Evolutionary conservation across 1,140 invertebrate genomes (phyloP), one percentile per base, ranked within the genome.

Genomic region (Lepidurus couesii): DNA sequence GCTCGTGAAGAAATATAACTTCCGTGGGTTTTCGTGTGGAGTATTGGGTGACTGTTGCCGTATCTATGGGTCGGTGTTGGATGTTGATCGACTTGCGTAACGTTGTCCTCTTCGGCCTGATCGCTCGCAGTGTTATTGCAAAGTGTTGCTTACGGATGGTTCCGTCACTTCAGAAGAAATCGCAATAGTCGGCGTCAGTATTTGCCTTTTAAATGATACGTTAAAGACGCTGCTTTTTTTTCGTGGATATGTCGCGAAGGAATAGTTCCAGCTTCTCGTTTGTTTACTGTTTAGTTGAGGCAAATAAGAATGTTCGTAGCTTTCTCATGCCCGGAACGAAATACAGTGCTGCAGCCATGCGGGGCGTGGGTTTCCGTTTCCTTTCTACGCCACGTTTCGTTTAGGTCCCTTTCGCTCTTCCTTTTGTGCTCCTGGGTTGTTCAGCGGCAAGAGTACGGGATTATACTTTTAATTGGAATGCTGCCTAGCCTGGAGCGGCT

Each of bases 91-190:
- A 4, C 34, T 34, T 34, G 34, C 34, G 34, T 34, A 34, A 34
- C 34, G 34, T 34, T 34, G 34, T 34, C 34, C 34, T 34, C 34
- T 34, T 4, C 0, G 34, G 34, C 34, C 34, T 34, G 2, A 34
- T 34, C 34, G 34, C 34, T 34, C 34, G 34, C 34, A 4, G 34
- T 34, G 4, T 34, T 34, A 34, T 34, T 34, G 34, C 53, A 21
- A 7, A 13, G 53, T 65, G 34, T 65, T 65, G 53, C 21, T 16
- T 16, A 65, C 53, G 53, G 53, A 65, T 65, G 53, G 53, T 3
- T 65, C 53, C 8, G 8, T 65, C 53, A 65, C 53, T 65, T 65
- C n/a, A 65, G 53, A 65, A 9, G 53, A 65, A n/a, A 65, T 65
- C 0, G 53, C 53, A 21, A 65, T 65, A 34, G 34, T 34, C 34